Conservation (phyloP, 1,140 invertebrate genomes). For the Monomorium pharaonis region DNA sequence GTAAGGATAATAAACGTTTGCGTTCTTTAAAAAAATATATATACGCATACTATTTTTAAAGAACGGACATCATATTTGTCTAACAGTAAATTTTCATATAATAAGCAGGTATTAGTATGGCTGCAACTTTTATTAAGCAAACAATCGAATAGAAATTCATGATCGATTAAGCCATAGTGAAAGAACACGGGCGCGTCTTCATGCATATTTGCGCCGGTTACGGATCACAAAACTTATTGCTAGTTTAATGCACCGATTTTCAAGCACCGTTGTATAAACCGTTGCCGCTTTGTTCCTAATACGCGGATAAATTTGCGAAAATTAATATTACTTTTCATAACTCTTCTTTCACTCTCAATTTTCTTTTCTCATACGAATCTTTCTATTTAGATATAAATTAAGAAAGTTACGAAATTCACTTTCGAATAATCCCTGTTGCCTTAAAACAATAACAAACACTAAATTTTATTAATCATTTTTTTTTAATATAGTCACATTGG, state of each 20-base stretch:
- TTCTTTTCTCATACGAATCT: background rate
- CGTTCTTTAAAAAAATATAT: background rate
- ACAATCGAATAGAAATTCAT: background rate
- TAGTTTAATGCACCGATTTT: constrained; percentile 29
- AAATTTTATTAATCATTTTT: background rate
- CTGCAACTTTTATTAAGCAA: background rate
- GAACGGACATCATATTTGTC: background rate
- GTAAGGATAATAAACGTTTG: constrained; percentile 86
- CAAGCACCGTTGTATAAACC: constrained; percentile 40
- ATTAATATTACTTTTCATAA: background rate
- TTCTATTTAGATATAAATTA: background rate
- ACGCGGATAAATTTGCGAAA: background rate
- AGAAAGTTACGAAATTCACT: background rate
- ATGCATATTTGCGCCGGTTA: constrained; percentile 24
- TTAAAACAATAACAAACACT: background rate
- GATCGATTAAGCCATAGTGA: constrained; percentile 26
- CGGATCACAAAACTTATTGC: constrained; percentile 52
- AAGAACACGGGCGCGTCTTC: constrained; percentile 15
- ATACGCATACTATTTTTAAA: background rate
- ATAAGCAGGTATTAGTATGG: background rate
- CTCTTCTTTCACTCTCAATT: background rate
- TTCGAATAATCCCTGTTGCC: background rate
- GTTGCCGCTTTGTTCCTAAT: constrained; percentile 22
- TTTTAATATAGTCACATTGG: background rate
- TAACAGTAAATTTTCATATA: background rate